phyloP scores from a whole-genome alignment of 2,113 vertebrate species.

The Psettodes erumei region DNA sequence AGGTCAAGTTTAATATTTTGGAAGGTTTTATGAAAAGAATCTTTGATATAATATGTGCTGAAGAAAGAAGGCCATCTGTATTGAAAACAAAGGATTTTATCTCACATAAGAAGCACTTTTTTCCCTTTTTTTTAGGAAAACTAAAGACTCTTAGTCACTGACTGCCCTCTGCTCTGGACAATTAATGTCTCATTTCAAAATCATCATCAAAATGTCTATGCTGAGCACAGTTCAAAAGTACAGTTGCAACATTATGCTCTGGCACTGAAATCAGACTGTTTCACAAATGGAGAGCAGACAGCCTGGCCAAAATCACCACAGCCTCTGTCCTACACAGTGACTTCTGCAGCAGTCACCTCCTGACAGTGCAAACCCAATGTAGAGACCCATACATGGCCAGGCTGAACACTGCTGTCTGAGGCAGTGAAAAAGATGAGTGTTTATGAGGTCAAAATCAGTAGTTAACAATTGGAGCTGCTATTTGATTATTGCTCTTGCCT shows the following conservation, averaged over 20 bases:
- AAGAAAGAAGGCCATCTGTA: background rate
- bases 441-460: background rate
- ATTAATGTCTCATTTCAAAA: constrained; percentile 41
- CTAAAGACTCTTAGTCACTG: background rate
- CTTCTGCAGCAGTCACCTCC: constrained; percentile 1
- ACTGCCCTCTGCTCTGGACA: background rate
- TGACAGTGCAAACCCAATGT: background rate
- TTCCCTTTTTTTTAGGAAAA: background rate
- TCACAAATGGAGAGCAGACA: constrained; percentile 40
- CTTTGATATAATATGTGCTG: too few species aligned
- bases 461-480: background rate
- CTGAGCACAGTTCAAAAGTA: constrained; percentile 47
- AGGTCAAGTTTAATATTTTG: background rate
- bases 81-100: background rate
- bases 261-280: constrained; percentile 61
- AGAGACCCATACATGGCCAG: background rate
- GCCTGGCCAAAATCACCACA: background rate
- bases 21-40: background rate
- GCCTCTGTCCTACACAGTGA: constrained; percentile 22
- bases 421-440: background rate
- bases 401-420: constrained; percentile 10
- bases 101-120: background rate
- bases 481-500: background rate
- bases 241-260: constrained; percentile 66
- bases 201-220: background rate